Conservation (phyloP, 92 coral and sea anemone species). For the Porites rus region DNA sequence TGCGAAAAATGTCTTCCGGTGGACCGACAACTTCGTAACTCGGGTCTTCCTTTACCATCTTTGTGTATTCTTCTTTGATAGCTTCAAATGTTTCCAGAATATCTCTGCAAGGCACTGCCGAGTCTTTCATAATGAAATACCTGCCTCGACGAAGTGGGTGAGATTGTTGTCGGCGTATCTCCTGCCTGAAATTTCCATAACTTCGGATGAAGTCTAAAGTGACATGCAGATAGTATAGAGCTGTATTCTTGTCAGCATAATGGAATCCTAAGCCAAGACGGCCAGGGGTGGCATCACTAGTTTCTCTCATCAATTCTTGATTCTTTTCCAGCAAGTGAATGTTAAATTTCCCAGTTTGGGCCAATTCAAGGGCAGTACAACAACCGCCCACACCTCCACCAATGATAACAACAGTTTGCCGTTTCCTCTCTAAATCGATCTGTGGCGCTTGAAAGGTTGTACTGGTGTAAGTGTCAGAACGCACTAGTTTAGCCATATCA, state of each 20-base stretch:
- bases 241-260: slow-evolving; percentile 64
- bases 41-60: slow-evolving; percentile 55
- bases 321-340: slow-evolving; percentile 63
- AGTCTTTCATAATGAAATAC: slow-evolving; percentile 64
- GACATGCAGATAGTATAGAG: slow-evolving; percentile 52
- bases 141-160: slow-evolving; percentile 74
- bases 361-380: slow-evolving; percentile 68
- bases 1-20: slow-evolving; percentile 63
- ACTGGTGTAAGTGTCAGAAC: too few relatives aligned
- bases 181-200: slow-evolving; percentile 60
- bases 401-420: slow-evolving; percentile 29
- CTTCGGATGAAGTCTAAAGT: slow-evolving; percentile 54
- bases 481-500: too few relatives aligned
- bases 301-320: slow-evolving; percentile 51
- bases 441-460: too few relatives aligned
- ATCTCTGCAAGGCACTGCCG: slow-evolving; percentile 24
- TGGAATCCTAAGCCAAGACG: slow-evolving; percentile 78
- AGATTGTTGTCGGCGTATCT: slow-evolving; percentile 13
- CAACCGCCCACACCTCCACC: slow-evolving; percentile 85
- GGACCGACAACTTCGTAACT: slow-evolving; percentile 65
- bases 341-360: slow-evolving; percentile 51
- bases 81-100: slow-evolving; percentile 62
- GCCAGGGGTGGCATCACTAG: slow-evolving; percentile 68
- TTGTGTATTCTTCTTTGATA: slow-evolving; percentile 63
- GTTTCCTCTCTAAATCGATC: too few relatives aligned